Evolutionary conservation across 1,140 invertebrate species (phyloP), one percentile per base, ranked within the genome.

Genomic region (Pachyrhynchus sulphureomaculatus): DNA sequence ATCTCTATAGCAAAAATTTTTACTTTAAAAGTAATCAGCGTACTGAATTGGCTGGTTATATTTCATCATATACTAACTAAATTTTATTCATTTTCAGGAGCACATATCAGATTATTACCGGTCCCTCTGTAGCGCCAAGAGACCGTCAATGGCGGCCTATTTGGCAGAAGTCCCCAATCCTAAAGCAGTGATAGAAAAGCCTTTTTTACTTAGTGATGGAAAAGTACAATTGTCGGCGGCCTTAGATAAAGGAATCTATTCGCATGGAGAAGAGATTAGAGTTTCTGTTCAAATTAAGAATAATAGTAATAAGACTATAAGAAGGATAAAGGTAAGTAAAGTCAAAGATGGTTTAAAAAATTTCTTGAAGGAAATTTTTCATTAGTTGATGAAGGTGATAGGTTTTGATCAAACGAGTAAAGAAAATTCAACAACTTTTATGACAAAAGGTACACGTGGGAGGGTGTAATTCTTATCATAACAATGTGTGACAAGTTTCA

Each of bases 241-340:
- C 56, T 79, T 99, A 48, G 93, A 99, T 79, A 95, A 95, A 74
- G 90, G 94, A 57, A 90, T 92, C 69, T 97, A 98, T 76, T 83
- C 83, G 1, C 96, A 99, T 74, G 96, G 94, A 8, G 95, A 99
- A 74, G 83, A 89, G 2, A 88, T 99, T 58, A 82, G 85, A 42
- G 90, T 99, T 0, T 92, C 89, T 72, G 86, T 99, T 6, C 83
- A 88, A 59, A 85, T 99, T 44, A 86, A 86, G 64, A 99, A 99
- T 77, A 94, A 95, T 68, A 97, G 93, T 68, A 93, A 89, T 72
- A 97, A 96, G 79, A 95, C 92, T 58, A 91, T 99, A 5, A 88
- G 93, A 71, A 90, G 94, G 79, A 90, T 99, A 61, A 93, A 87
- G 83, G 88, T 89, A 84, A 82, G 81, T 80, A 29, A 37, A 37